phyloP scores from a whole-genome alignment of 2,888 invertebrate species.

The Chrysodeixis includens region DNA sequence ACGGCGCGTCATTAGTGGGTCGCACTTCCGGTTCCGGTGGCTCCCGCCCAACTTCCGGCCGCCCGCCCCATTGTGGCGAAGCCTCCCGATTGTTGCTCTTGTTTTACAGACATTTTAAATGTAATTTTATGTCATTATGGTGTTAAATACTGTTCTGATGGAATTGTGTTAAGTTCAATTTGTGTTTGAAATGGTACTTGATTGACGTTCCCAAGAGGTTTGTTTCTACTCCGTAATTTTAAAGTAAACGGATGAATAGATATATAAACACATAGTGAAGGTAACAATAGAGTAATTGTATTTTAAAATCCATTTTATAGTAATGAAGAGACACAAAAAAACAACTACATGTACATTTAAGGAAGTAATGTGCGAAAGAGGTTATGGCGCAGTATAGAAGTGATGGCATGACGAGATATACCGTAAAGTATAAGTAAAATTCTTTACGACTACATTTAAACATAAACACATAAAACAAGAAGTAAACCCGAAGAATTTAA shows the following conservation, averaged over 20 bases:
- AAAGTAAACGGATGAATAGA: not conserved
- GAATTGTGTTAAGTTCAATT: slow-evolving; percentile 16
- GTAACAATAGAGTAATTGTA: too few relatives aligned
- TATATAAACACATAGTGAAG: too few relatives aligned
- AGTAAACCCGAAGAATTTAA: not conserved
- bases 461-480: not conserved
- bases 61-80: slow-evolving; percentile 54
- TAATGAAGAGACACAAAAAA: not conserved
- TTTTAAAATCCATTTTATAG: not conserved
- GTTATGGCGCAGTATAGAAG: not conserved
- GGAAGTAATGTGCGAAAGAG: not conserved
- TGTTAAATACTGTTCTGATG: slow-evolving; percentile 33
- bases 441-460: not conserved
- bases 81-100: slow-evolving; percentile 58
- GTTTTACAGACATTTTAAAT: slow-evolving; percentile 59
- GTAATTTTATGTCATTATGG: slow-evolving; percentile 47
- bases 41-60: slow-evolving; percentile 59
- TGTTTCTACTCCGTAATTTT: not conserved
- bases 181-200: slow-evolving; percentile 9
- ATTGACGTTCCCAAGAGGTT: not conserved
- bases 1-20: slow-evolving; percentile 75
- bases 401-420: not conserved
- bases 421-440: too few relatives aligned
- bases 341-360: not conserved
- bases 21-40: slow-evolving; percentile 71